phyloP scores from a whole-genome alignment of 1,140 invertebrate species.

The Drosophila kikkawai region DNA sequence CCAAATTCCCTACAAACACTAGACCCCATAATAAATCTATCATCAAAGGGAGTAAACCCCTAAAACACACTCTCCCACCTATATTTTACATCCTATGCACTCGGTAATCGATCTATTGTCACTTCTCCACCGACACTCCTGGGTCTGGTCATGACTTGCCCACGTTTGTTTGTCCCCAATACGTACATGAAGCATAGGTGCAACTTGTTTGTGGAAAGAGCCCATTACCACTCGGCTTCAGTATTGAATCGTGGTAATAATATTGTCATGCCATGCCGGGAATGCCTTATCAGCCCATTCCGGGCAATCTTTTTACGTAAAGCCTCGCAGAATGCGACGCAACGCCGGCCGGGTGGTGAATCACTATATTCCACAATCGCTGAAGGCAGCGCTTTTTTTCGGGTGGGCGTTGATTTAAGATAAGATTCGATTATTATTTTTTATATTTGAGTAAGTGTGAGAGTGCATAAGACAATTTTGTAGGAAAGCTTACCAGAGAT shows the following conservation, averaged over 20 bases:
- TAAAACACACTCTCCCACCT: not conserved
- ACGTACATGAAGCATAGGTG: constrained; percentile 8
- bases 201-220: constrained; percentile 12
- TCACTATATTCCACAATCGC: constrained; percentile 30
- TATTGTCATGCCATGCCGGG: constrained; percentile 52
- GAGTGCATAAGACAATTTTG: not conserved
- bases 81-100: constrained; percentile 6
- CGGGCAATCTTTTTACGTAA: constrained; percentile 47
- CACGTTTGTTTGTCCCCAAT: constrained; percentile 2
- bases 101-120: constrained; percentile 12
- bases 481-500: not conserved
- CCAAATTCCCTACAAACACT: not conserved
- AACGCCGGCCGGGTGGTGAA: constrained; percentile 18
- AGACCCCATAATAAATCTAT: not conserved
- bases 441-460: not conserved
- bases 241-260: constrained; percentile 17
- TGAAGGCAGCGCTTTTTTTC: constrained; percentile 6
- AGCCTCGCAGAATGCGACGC: constrained; percentile 51
- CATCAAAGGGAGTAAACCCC: not conserved
- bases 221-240: not conserved
- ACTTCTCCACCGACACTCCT: not conserved
- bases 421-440: constrained; percentile 9
- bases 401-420: constrained; percentile 48
- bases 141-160: not conserved
- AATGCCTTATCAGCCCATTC: constrained; percentile 29